A percentile compares a stretch with the other conserved stretches of the same genome.
These are phyloP conservation scores for Heliconius aoede DNA, from an alignment of 2,888 invertebrate species.

Conservation along the genomic window DNA sequence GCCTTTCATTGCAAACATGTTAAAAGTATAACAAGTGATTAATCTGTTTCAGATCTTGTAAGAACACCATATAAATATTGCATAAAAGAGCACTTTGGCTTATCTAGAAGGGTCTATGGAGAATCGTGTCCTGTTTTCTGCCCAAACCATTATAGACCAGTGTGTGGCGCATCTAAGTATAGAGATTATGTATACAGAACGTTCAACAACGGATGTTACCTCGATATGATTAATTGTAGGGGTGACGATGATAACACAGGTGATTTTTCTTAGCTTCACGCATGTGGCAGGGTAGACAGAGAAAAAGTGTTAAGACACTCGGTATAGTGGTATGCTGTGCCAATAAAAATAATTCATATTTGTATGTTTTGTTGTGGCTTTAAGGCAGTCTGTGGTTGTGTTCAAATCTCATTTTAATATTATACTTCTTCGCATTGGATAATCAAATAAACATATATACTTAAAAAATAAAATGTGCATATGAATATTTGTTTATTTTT, in stretches of 20 bases:
- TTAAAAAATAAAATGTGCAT: too few species aligned
- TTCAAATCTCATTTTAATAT: too few species aligned
- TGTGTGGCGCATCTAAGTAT: conserved; percentile 65
- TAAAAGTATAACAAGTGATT: too few species aligned
- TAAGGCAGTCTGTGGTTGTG: too few species aligned
- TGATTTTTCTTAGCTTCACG: not conserved
- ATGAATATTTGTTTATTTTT: too few species aligned
- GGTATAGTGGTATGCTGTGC: too few species aligned
- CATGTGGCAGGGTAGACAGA: not conserved
- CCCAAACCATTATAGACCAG: conserved; percentile 68
- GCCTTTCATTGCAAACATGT: too few species aligned
- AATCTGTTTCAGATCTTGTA: conserved; percentile 56
- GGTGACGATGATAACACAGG: conserved; percentile 63
- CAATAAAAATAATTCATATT: too few species aligned
- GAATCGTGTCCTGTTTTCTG: conserved; percentile 75
- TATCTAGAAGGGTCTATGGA: conserved; percentile 57
- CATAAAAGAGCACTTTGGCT: conserved; percentile 54
- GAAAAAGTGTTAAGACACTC: too few species aligned
- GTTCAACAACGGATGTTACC: conserved; percentile 69
- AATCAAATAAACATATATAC: too few species aligned
- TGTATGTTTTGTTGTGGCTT: too few species aligned
- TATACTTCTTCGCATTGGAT: too few species aligned
- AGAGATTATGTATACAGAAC: conserved; percentile 63
- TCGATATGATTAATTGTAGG: conserved; percentile 75
- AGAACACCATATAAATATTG: conserved; percentile 63